A percentile compares a stretch with the other conserved stretches of the same genome.
Evolutionary conservation across 2,113 vertebrate genomes (phyloP).

Genomic region (Symphodus melops): DNA sequence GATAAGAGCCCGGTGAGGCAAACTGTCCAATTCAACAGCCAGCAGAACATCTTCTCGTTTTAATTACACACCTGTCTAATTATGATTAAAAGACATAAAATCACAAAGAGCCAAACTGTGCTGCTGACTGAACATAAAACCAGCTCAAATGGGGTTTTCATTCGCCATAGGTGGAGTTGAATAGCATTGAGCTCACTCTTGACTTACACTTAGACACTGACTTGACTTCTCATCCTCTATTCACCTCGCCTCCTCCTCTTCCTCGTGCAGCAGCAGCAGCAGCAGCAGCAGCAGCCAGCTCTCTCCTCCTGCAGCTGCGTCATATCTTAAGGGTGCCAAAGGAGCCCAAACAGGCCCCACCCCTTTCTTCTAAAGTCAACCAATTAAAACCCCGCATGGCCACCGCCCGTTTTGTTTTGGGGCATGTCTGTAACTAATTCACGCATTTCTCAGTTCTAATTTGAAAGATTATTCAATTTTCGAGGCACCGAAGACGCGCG

Average conservation of each 20-base stretch:
- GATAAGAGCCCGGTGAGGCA: constrained; percentile 44
- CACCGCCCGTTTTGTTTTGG: constrained; percentile 14
- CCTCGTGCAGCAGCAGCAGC: not conserved
- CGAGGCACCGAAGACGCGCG: no score
- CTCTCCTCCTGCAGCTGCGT: constrained; percentile 48
- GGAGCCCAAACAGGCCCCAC: constrained; percentile 42
- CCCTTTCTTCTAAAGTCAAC: constrained; percentile 37
- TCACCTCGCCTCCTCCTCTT: constrained; percentile 36
- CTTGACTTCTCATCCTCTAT: constrained; percentile 29
- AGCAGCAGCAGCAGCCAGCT: not conserved
- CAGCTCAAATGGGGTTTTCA: not conserved
- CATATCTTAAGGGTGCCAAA: constrained; percentile 24
- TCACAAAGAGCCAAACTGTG: not conserved
- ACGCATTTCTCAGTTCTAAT: not conserved
- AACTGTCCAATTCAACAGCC: constrained; percentile 43
- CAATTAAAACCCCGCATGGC: constrained; percentile 60
- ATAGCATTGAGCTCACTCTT: not conserved
- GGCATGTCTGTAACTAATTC: not conserved
- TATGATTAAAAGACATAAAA: not conserved
- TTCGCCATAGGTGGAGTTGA: not conserved
- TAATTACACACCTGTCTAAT: not conserved
- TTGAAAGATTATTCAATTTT: not conserved
- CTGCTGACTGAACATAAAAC: not conserved
- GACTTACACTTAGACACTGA: not conserved
- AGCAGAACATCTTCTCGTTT: constrained; percentile 49